phyloP scores from a whole-genome alignment of 2,113 vertebrate species.

The Myanophis thanlyinensis region DNA sequence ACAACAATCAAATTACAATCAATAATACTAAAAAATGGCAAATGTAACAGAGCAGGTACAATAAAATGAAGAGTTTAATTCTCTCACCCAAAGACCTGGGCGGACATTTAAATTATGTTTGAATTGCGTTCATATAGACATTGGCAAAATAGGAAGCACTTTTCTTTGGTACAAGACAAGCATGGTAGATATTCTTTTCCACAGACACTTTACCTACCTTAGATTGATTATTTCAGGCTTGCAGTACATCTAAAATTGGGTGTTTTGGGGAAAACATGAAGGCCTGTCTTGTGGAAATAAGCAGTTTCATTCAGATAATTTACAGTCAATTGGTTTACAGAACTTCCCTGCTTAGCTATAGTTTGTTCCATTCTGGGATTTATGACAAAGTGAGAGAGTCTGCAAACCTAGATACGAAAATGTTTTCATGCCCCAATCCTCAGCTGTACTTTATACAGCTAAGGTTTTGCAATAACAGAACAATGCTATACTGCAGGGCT shows the following conservation, averaged over 20 bases:
- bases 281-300: background rate
- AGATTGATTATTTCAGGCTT: background rate
- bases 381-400: background rate
- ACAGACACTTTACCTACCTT: background rate
- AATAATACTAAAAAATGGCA: background rate
- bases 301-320: background rate
- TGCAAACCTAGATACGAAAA: background rate
- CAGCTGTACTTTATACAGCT: background rate
- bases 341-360: background rate
- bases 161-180: background rate
- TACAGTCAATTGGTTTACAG: background rate
- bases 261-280: background rate
- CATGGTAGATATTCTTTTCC: background rate
- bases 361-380: background rate
- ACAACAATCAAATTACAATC: background rate
- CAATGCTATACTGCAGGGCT: background rate
- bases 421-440: background rate
- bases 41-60: background rate
- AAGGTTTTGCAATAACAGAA: background rate
- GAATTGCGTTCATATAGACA: background rate
- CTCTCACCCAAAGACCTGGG: background rate
- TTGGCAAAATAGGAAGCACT: background rate
- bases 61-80: background rate
- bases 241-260: background rate
- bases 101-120: background rate